phyloP scores from a whole-genome alignment of 30 jellyfish, hydroid and myxozoan species.

The Nemopilema nomurai region DNA sequence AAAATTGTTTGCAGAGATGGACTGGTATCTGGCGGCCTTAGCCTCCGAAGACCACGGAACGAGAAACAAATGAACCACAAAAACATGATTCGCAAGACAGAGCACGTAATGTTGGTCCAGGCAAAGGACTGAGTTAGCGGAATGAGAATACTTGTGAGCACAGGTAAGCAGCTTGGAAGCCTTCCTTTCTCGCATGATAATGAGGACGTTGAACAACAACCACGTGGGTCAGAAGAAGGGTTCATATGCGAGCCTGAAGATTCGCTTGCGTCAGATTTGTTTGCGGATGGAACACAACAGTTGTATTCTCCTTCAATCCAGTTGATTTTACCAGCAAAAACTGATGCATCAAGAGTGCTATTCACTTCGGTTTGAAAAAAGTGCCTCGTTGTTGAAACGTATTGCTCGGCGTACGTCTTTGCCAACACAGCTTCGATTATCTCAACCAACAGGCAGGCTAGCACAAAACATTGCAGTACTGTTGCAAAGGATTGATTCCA shows the following conservation, averaged over 20 bases:
- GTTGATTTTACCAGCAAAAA: conserved; percentile 3
- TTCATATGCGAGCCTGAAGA: background rate
- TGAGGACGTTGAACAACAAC: conserved; percentile 15
- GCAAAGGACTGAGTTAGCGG: conserved; percentile 9
- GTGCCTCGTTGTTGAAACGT: background rate
- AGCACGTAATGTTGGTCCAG: conserved; percentile 37
- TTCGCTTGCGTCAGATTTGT: background rate
- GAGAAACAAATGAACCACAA: background rate
- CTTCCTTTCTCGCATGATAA: background rate
- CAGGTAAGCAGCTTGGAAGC: conserved; percentile 1
- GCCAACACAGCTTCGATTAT: conserved; percentile 12
- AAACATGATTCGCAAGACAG: background rate
- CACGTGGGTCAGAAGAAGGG: background rate
- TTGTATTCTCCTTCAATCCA: conserved; percentile 31
- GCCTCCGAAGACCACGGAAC: background rate
- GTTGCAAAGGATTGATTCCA: conserved; percentile 60
- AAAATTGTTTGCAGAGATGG: conserved; percentile 36
- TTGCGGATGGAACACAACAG: conserved; percentile 36
- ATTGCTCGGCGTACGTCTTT: conserved; percentile 13
- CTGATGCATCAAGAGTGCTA: background rate
- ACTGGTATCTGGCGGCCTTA: background rate
- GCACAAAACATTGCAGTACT: conserved; percentile 53
- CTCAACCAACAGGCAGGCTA: conserved; percentile 43
- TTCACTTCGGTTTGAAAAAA: conserved; percentile 20
- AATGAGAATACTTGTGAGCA: background rate